Conservation (phyloP, 2,113 vertebrate species). For the Calidris pygmaea region DNA sequence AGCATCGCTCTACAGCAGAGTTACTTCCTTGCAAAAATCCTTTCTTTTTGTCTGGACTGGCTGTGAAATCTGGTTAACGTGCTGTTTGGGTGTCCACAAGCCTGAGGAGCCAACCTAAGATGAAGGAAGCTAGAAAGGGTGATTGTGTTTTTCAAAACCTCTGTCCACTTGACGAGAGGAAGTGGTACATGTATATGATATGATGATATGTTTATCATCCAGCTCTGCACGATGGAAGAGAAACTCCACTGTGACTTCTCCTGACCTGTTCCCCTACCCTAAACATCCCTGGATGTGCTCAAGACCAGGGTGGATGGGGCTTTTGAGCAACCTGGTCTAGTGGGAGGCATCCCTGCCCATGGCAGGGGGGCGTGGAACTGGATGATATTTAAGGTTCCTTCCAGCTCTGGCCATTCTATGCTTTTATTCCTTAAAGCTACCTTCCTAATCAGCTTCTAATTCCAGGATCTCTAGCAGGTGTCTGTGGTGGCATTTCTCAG, state of each 20-base stretch:
- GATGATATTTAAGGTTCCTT: no score
- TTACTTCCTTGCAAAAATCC: neutral
- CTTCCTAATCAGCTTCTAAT: neutral
- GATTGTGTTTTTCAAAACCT: neutral
- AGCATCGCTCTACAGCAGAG: neutral
- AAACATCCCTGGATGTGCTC: neutral
- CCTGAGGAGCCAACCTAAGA: neutral
- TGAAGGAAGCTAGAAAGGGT: neutral
- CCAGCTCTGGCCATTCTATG: neutral
- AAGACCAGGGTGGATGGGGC: no score
- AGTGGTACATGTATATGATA: neutral
- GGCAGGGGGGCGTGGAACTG: no score
- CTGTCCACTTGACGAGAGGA: neutral
- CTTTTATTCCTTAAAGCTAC: neutral
- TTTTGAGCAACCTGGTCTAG: no score
- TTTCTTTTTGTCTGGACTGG: neutral
- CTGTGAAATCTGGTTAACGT: neutral
- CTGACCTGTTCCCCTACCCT: neutral
- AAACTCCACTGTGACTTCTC: neutral
- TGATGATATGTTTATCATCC: neutral
- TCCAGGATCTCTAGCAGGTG: neutral
- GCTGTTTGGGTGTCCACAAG: neutral
- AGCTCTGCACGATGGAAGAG: neutral
- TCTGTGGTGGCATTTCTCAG: neutral
- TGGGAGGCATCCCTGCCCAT: no score